A percentile compares a stretch with the other conserved stretches of the same genome.
Evolutionary conservation across 2,888 invertebrate species (phyloP).

Genomic region (Parnassius apollo): DNA sequence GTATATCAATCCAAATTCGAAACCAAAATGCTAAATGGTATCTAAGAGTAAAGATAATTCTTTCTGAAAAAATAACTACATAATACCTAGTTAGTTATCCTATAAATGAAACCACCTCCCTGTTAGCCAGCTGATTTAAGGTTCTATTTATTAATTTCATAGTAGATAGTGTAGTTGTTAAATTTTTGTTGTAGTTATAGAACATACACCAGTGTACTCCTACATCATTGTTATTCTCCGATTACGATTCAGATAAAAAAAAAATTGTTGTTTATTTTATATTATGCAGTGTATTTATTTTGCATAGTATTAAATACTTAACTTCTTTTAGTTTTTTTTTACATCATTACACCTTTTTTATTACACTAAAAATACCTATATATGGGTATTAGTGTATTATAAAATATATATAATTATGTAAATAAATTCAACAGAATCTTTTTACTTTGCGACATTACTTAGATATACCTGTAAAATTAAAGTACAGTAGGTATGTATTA

Average conservation of each 20-base stretch:
- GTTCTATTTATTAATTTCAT: constrained; percentile 15
- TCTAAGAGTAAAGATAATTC: too few relatives aligned
- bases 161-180: constrained; percentile 12
- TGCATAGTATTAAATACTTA: constrained; percentile 10
- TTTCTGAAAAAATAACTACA: too few relatives aligned
- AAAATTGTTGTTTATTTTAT: constrained; percentile 15
- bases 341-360: too few relatives aligned
- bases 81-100: too few relatives aligned
- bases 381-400: too few relatives aligned
- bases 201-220: constrained; percentile 1
- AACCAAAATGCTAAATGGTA: too few relatives aligned
- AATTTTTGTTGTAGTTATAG: constrained; percentile 8
- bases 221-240: constrained; percentile 1
- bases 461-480: constrained; percentile 7
- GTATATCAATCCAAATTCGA: too few relatives aligned
- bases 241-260: constrained; percentile 13
- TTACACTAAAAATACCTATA: too few relatives aligned
- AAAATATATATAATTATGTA: background rate
- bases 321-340: too few relatives aligned
- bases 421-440: background rate
- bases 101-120: too few relatives aligned
- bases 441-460: too few relatives aligned
- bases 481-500: constrained; percentile 12
- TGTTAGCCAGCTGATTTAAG: too few relatives aligned
- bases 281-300: constrained; percentile 12